phyloP scores from a whole-genome alignment of 2,113 vertebrate species.

The Leptobrachium leishanense region DNA sequence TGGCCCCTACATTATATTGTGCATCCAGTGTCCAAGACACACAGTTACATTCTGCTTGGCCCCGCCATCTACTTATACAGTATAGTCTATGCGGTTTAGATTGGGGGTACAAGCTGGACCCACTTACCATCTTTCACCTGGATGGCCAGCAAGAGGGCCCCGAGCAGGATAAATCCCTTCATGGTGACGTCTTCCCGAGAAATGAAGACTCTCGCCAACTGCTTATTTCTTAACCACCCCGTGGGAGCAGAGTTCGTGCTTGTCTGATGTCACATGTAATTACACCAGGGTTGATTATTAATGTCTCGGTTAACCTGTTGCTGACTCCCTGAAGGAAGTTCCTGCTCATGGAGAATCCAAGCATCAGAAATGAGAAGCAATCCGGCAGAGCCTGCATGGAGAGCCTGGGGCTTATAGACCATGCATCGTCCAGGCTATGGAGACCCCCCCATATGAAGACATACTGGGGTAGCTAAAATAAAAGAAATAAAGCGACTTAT shows the following conservation, averaged over 20 bases:
- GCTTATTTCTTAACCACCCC: conserved; percentile 56
- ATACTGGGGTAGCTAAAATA: no score
- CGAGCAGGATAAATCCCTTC: conserved; percentile 33
- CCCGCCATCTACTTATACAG: background rate
- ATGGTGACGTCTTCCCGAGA: conserved; percentile 55
- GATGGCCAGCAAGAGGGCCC: conserved; percentile 33
- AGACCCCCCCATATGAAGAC: no score
- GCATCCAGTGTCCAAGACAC: no score
- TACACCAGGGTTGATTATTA: conserved; percentile 39
- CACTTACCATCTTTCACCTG: conserved; percentile 61
- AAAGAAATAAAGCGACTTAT: no score
- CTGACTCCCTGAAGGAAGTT: background rate
- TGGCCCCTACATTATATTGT: no score
- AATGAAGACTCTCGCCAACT: conserved; percentile 43
- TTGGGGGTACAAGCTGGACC: no score
- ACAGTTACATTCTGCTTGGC: background rate
- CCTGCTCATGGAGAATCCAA: no score
- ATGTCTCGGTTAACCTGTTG: conserved; percentile 1
- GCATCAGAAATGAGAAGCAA: no score
- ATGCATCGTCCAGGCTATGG: no score
- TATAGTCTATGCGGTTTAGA: no score
- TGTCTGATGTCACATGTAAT: conserved; percentile 65
- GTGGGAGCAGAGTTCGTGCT: conserved; percentile 61
- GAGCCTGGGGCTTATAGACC: no score
- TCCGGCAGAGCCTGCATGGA: no score